These are phyloP conservation scores for Bergia sp. DNA, from an alignment of 92 coral and sea anemone species.

Conservation along the genomic window DNA sequence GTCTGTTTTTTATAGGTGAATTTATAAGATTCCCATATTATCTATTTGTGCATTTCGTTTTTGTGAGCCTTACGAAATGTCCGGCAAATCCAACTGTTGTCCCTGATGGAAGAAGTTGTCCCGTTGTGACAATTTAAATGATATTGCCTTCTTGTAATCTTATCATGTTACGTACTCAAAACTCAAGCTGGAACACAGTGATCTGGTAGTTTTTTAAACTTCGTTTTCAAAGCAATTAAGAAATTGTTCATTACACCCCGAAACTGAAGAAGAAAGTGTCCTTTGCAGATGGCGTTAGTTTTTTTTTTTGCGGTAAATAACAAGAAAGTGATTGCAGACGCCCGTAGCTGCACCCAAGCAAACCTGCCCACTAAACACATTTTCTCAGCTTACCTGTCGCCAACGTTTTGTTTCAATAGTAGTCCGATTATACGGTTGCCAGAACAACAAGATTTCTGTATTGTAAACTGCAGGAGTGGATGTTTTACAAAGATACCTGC, in stretches of 20 bases:
- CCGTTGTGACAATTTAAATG: neutral
- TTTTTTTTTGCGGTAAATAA: neutral
- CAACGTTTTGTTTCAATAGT: neutral
- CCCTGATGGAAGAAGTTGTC: neutral
- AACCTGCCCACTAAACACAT: neutral
- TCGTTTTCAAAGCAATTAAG: neutral
- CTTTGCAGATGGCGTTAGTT: neutral
- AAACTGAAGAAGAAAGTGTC: neutral
- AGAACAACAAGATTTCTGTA: neutral
- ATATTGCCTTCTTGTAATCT: too few relatives aligned
- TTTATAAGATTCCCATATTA: too few relatives aligned
- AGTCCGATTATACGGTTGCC: neutral
- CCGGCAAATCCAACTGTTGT: neutral
- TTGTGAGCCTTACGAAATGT: too few relatives aligned
- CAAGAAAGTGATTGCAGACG: neutral
- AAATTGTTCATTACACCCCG: neutral
- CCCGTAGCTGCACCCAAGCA: neutral
- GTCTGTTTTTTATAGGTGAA: neutral
- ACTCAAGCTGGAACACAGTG: neutral
- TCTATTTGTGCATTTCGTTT: too few relatives aligned
- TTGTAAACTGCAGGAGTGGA: neutral
- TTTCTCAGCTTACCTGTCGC: neutral
- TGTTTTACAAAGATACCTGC: neutral
- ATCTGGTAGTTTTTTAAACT: too few relatives aligned
- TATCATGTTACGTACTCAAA: neutral